Percentiles rank a stretch among this genome's conserved stretches.
These are phyloP conservation scores for Morelia viridis DNA, from an alignment of 2,797 vertebrate species.

Conservation along the genomic window DNA sequence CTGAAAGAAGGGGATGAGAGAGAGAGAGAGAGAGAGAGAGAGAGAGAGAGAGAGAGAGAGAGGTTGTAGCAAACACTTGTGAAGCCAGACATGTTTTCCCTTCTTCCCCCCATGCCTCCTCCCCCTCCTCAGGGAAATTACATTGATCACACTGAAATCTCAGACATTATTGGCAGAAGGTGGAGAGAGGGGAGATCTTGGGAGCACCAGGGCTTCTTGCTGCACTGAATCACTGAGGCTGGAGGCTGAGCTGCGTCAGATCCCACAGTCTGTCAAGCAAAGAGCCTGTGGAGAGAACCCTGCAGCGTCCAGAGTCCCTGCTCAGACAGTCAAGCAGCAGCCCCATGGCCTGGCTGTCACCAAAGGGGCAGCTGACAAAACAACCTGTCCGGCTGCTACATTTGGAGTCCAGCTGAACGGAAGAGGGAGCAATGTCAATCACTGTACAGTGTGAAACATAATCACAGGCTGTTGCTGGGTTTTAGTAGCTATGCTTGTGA, in stretches of 20 bases:
- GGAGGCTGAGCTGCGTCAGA: background rate
- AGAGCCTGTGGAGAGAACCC: slow-evolving; percentile 41
- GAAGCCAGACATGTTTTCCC: slow-evolving; percentile 37
- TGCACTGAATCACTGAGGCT: background rate
- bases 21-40: too few species aligned
- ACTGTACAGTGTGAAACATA: slow-evolving; percentile 54
- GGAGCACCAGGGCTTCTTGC: slow-evolving; percentile 35
- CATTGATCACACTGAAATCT: slow-evolving; percentile 49
- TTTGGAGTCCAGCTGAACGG: slow-evolving; percentile 15
- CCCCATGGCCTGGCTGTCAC: slow-evolving; percentile 1
- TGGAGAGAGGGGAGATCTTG: slow-evolving; percentile 42
- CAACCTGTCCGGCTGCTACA: slow-evolving; percentile 51
- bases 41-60: slow-evolving; percentile 9
- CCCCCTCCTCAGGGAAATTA: slow-evolving; percentile 37
- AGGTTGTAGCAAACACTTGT: slow-evolving; percentile 4
- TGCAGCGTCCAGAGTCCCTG: background rate
- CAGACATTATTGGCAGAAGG: slow-evolving; percentile 45
- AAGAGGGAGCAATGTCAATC: slow-evolving; percentile 67
- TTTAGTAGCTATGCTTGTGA: slow-evolving; percentile 17
- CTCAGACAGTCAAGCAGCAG: background rate
- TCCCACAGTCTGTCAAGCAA: background rate
- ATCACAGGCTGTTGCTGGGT: background rate
- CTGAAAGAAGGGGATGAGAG: too few species aligned
- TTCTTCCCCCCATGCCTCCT: slow-evolving; percentile 35
- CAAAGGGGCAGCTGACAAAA: slow-evolving; percentile 75